These are phyloP conservation scores for Anas acuta DNA, from an alignment of 2,797 vertebrate genomes.

Conservation along the genomic window DNA sequence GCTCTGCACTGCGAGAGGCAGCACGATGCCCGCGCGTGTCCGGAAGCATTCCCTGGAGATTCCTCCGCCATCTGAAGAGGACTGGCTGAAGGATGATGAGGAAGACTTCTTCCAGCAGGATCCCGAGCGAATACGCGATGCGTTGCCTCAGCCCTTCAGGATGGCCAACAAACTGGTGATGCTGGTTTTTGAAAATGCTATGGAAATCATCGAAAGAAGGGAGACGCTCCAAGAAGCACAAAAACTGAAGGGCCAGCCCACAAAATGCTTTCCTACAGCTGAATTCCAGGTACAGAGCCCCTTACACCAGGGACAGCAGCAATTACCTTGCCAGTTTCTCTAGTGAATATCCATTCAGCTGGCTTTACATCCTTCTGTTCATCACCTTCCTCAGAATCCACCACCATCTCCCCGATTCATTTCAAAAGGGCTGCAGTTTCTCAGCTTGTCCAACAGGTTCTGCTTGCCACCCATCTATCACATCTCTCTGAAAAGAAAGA, in stretches of 20 bases:
- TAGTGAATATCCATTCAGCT: neutral
- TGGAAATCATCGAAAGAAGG: constrained; percentile 75
- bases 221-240: constrained; percentile 26
- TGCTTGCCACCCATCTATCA: constrained; percentile 29
- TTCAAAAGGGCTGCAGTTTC: neutral
- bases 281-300: constrained; percentile 74
- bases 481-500: constrained; percentile 14
- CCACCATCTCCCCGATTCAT: neutral
- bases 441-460: constrained; percentile 46
- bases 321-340: neutral
- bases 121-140: constrained; percentile 48
- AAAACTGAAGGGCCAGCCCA: constrained; percentile 26
- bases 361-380: neutral
- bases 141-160: constrained; percentile 79
- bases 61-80: constrained; percentile 72
- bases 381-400: neutral
- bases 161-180: constrained; percentile 79
- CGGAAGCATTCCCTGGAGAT: constrained; percentile 57
- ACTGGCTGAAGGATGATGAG: constrained; percentile 72
- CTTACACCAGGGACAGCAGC: neutral
- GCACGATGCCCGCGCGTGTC: constrained; percentile 29
- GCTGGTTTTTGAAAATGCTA: constrained; percentile 70
- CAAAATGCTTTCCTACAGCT: constrained; percentile 56
- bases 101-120: constrained; percentile 71
- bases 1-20: neutral